Percentiles rank a stretch among this genome's conserved stretches.
Evolutionary conservation across 2,113 vertebrate species (phyloP).

Genomic region (Caloenas nicobarica): DNA sequence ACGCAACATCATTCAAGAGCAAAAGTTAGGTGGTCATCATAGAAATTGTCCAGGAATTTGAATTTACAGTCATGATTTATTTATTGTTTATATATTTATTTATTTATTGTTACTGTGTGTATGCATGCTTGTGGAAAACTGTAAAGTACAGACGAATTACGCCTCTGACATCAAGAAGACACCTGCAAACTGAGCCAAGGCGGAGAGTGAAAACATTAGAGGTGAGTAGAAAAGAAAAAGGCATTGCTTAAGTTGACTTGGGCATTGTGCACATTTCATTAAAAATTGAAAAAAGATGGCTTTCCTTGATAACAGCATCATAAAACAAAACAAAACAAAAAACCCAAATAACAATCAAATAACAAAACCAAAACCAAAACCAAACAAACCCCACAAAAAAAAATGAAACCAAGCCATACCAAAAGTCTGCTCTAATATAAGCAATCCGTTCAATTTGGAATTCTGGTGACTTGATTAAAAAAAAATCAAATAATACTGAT

Average conservation of each 20-base stretch:
- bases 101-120: not conserved
- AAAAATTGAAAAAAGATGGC: not conserved
- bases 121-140: not conserved
- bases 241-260: not conserved
- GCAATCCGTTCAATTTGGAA: not conserved
- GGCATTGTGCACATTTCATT: not conserved
- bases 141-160: not conserved
- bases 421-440: not conserved
- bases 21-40: not conserved
- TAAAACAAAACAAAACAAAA: not conserved
- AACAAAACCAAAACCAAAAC: not conserved
- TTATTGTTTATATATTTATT: not conserved
- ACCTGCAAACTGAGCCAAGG: not conserved
- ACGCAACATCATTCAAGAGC: not conserved
- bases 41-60: not conserved
- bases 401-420: not conserved
- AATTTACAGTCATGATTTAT: not conserved
- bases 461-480: not conserved
- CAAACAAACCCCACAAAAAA: not conserved
- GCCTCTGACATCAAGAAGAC: not conserved
- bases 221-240: not conserved
- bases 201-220: not conserved
- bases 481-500: not conserved
- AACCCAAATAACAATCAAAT: no score
- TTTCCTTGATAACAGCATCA: not conserved